Evolutionary conservation across 2,797 vertebrate species (phyloP).

Genomic region (Cuniculus paca): DNA sequence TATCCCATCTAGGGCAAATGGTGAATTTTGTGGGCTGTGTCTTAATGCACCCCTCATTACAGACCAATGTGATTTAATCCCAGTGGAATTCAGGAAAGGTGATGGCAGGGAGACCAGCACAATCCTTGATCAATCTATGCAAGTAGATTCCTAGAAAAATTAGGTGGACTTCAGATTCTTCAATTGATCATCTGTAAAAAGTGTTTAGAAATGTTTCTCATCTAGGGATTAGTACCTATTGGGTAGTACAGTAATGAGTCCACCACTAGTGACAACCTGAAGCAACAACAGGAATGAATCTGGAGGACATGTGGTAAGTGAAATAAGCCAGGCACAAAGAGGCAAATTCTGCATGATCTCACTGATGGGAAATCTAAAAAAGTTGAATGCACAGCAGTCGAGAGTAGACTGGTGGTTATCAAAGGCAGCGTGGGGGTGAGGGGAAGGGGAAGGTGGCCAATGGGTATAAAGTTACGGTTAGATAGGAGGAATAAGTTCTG

Average conservation of each 20-base stretch:
- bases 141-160: not conserved
- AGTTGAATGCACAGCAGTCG: not conserved
- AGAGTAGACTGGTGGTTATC: not conserved
- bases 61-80: not conserved
- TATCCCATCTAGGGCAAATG: not conserved
- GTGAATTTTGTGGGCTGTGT: not conserved
- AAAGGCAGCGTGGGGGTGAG: not conserved
- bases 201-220: not conserved
- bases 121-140: not conserved
- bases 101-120: not conserved
- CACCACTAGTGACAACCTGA: not conserved
- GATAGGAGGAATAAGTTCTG: not conserved
- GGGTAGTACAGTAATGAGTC: not conserved
- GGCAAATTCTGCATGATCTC: not conserved
- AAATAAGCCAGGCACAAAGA: not conserved
- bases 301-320: not conserved
- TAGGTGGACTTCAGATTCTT: not conserved
- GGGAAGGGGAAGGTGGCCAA: no score
- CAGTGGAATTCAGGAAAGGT: not conserved
- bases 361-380: not conserved
- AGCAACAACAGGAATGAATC: not conserved
- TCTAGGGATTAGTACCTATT: not conserved
- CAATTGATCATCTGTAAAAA: not conserved
- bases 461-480: not conserved
- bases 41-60: not conserved